Evolutionary conservation across 2,888 invertebrate genomes (phyloP), one percentile per base, ranked within the genome.

Genomic region (Andrena dorsata): DNA sequence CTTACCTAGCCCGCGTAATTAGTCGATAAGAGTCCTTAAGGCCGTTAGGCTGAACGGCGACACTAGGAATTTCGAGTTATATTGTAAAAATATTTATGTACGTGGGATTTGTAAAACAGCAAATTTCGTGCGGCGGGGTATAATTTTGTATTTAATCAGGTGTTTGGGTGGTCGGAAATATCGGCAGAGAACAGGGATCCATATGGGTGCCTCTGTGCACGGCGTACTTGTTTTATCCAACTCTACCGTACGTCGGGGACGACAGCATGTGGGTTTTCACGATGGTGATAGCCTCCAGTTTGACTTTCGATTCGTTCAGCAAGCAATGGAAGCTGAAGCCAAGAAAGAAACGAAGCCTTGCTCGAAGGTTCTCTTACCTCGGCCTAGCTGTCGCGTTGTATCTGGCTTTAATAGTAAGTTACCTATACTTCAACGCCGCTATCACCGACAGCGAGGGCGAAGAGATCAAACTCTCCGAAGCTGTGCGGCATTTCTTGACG

Each of bases 91-190:
- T 56, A 56, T 61, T 61, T 61, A 16, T n/a, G n/a, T n/a, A n/a
- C n/a, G n/a, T n/a, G n/a, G n/a, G n/a, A n/a, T 32, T 30, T n/a
- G 20, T 20, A 4, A 23, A 56, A 41, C 23, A 1, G 23, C 20
- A 10, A 0, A 3, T 35, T 35, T 41, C 13, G 2, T 2, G 64
- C 1, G n/a, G 6, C 6, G 16, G 20, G 20, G 2, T 60, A 23
- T 60, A 2, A 10, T 30, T 30, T 64, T 56, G 0, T 73, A 35
- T 84, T 69, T 86, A 91, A 94, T 26, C 92, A 98, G 99, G 98
- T 88, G 97, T 98, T 0, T 97, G 98, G 97, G 95, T 96, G 0
- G 97, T 98, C 8, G 98, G 98, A 32, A 99, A 98, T 91, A 97
- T 98, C 83, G 98, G 98, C 0, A 95, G 97, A 1, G 97, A 98